These are phyloP conservation scores for Varanus salvator DNA, from an alignment of 2,113 vertebrate species.

Conservation along the genomic window DNA sequence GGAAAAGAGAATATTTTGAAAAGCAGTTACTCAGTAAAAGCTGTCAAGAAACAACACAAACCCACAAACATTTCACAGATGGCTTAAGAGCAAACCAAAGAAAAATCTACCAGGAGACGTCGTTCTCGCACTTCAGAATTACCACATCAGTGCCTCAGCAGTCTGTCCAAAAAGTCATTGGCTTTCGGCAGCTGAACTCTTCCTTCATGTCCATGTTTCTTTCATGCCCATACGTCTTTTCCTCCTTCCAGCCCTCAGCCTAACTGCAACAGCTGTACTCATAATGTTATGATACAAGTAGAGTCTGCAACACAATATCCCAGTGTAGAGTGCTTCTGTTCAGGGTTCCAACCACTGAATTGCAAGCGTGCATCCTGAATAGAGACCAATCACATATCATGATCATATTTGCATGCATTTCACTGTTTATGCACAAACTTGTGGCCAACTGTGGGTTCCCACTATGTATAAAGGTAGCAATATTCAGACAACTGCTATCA, in stretches of 20 bases:
- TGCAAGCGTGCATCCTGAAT: not conserved
- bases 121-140: not conserved
- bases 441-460: not conserved
- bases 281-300: not conserved
- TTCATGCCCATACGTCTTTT: not conserved
- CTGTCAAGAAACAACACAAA: not conserved
- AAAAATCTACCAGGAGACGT: not conserved
- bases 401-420: not conserved
- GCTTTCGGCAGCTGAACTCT: not conserved
- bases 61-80: not conserved
- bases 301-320: too few species aligned
- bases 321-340: too few species aligned
- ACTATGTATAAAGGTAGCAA: not conserved
- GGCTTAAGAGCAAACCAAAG: not conserved
- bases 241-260: not conserved
- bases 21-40: not conserved
- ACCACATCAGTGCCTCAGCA: not conserved
- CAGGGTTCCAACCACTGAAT: not conserved
- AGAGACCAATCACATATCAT: not conserved
- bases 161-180: not conserved
- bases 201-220: not conserved
- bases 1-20: not conserved
- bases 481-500: not conserved
- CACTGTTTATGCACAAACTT: not conserved
- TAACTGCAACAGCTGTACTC: not conserved